These are phyloP conservation scores for Steromphala cineraria DNA, from an alignment of 2,888 invertebrate species.

Conservation along the genomic window DNA sequence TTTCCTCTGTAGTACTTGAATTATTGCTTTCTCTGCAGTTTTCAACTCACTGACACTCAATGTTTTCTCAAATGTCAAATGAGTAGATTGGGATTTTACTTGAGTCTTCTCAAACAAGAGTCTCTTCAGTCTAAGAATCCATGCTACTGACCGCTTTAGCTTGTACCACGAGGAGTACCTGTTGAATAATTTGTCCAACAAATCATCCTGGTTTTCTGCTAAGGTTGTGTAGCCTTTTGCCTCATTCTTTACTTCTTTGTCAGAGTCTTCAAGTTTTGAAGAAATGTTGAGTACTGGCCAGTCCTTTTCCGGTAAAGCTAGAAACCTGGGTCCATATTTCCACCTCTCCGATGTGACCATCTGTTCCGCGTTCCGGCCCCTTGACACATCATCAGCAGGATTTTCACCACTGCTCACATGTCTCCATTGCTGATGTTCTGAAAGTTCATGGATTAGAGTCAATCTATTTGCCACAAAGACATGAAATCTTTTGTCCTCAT, in stretches of 20 bases:
- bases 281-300: background rate
- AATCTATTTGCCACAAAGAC: background rate
- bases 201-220: background rate
- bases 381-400: slow-evolving; percentile 37
- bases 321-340: slow-evolving; percentile 36
- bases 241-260: background rate
- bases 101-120: background rate
- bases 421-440: slow-evolving; percentile 33
- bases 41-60: background rate
- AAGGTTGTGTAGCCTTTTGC: background rate
- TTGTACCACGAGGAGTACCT: background rate
- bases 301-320: background rate
- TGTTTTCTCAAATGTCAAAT: background rate
- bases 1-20: background rate
- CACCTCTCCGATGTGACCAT: slow-evolving; percentile 23
- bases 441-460: background rate
- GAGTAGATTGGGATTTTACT: background rate
- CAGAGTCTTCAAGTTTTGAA: background rate
- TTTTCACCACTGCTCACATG: slow-evolving; percentile 31
- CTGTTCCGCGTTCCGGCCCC: slow-evolving; percentile 27
- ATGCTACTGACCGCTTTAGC: background rate
- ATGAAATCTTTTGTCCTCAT: background rate
- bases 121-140: background rate
- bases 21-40: background rate
- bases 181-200: background rate